These are phyloP conservation scores for Acronicta psi DNA, from an alignment of 2,888 invertebrate species.

Conservation along the genomic window DNA sequence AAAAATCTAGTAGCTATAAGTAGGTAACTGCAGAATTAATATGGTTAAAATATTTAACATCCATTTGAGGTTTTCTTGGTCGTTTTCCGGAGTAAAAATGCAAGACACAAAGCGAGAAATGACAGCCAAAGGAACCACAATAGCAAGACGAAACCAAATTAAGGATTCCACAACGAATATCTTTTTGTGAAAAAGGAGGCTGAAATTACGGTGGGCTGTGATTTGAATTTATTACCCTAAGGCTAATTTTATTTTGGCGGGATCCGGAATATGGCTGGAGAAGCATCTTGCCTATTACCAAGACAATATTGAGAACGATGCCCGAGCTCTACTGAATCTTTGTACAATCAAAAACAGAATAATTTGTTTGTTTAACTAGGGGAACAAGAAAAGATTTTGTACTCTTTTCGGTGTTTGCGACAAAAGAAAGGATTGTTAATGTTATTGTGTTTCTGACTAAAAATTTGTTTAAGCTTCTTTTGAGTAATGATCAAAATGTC, in stretches of 20 bases:
- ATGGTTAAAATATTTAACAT: constrained; percentile 47
- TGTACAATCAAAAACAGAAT: constrained; percentile 73
- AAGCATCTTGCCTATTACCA: constrained; percentile 71
- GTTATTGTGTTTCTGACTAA: constrained; percentile 30
- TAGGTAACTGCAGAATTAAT: no score
- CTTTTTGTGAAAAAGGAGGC: constrained; percentile 82
- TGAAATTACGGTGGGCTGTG: constrained; percentile 83
- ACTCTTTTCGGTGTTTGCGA: constrained; percentile 45
- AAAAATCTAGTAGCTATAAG: no score
- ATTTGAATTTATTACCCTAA: constrained; percentile 87
- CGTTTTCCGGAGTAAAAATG: constrained; percentile 46
- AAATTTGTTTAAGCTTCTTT: constrained; percentile 26
- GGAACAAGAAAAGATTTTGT: constrained; percentile 44
- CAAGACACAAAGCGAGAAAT: constrained; percentile 72
- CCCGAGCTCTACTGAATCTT: constrained; percentile 67
- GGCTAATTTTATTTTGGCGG: constrained; percentile 85
- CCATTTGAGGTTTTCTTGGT: constrained; percentile 35
- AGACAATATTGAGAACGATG: constrained; percentile 78
- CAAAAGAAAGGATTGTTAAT: constrained; percentile 46
- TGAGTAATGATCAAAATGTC: constrained; percentile 15
- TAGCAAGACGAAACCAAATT: constrained; percentile 84
- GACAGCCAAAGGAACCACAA: constrained; percentile 77
- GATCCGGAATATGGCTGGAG: constrained; percentile 68
- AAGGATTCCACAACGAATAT: constrained; percentile 83
- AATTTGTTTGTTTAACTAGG: constrained; percentile 62